Percentiles rank a stretch among this genome's conserved stretches.
phyloP scores from a whole-genome alignment of 92 coral and sea anemone species.

The Umimayanthus kanabou region DNA sequence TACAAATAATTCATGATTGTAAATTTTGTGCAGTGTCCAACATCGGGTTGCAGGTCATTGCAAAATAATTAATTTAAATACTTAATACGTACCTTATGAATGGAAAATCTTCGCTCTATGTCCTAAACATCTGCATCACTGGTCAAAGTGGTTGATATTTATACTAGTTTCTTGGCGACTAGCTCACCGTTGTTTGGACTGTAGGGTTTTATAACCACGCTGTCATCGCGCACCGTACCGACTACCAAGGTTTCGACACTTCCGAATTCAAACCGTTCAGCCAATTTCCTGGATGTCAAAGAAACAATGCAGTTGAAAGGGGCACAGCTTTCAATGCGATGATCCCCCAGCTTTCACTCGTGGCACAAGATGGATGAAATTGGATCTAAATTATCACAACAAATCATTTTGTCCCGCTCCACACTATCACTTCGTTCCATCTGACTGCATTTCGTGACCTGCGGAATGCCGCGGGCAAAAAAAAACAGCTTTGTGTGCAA shows the following conservation, averaged over 20 bases:
- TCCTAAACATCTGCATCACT: conserved; percentile 24
- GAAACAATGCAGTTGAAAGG: conserved; percentile 20
- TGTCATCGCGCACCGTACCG: not conserved
- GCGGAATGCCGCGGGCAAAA: conserved; percentile 21
- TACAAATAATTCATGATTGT: conserved; percentile 6
- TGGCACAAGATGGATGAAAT: conserved; percentile 21
- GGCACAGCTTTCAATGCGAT: conserved; percentile 31
- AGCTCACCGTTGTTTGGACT: not conserved
- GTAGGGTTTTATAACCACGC: not conserved
- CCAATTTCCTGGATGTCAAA: not conserved
- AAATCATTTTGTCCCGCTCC: conserved; percentile 34
- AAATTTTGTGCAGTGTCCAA: not conserved
- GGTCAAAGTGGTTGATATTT: not conserved
- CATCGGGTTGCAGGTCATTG: conserved; percentile 19
- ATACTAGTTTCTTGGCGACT: not conserved
- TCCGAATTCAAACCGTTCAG: not conserved
- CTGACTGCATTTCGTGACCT: conserved; percentile 40
- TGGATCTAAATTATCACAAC: conserved; percentile 40
- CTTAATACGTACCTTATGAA: conserved; percentile 12
- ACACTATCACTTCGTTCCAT: conserved; percentile 34
- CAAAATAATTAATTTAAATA: not conserved
- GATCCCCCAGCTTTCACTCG: conserved; percentile 32
- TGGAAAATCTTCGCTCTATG: not conserved
- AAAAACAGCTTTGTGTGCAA: too few species aligned
- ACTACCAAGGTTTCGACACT: conserved; percentile 17